Evolutionary conservation across 2,797 vertebrate species (phyloP), one percentile per base, ranked within the genome.

Genomic region (Tinamus major): DNA sequence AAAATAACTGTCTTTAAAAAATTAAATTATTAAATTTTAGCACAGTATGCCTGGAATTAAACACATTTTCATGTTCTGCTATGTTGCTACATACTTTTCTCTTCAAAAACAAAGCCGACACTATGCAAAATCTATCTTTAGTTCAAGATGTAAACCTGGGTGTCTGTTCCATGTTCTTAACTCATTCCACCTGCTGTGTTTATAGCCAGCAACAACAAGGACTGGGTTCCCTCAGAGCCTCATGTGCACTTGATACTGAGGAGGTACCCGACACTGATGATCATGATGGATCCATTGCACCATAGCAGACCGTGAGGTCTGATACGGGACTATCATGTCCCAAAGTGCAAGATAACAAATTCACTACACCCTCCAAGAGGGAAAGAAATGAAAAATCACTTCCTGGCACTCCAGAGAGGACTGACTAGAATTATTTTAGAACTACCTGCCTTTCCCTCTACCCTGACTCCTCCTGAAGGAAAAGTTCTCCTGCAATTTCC

Each of bases 1-100:
- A 96, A 97, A 97, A 94, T 95, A 96, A 44, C 24, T 79, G 41
- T 80, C 12, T 89, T 58, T 19, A 83, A 94, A 96, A 90, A 91
- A 42, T 58, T 26, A 70, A 85, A 49, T 18, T 77, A 75, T 1
- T 85, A 46, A 44, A 49, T 56, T 53, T 51, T 67, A 92, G 53
- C 64, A 79, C 67, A 90, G 35, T 72, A 51, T 55, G 70, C 67
- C 51, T 91, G 79, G 83, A 90, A 89, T 37, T 64, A 90, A 62
- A n/a, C 35, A 55, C 21, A 46, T 51, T 74, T 65, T 58, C 33
- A 79, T 8, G 37, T 13, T 48, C 35, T 31, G 23, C 46, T 77
- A 7, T n/a, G 37, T 61, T 62, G 16, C 27, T 76, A 76, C 5
- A 19, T 24, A 31, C 37, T 51, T 64, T 51, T n/a, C 81, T 58